A percentile compares a stretch with the other conserved stretches of the same genome.
Conservation (phyloP, 2,888 invertebrate species). For the Lithophane leautieri region DNA sequence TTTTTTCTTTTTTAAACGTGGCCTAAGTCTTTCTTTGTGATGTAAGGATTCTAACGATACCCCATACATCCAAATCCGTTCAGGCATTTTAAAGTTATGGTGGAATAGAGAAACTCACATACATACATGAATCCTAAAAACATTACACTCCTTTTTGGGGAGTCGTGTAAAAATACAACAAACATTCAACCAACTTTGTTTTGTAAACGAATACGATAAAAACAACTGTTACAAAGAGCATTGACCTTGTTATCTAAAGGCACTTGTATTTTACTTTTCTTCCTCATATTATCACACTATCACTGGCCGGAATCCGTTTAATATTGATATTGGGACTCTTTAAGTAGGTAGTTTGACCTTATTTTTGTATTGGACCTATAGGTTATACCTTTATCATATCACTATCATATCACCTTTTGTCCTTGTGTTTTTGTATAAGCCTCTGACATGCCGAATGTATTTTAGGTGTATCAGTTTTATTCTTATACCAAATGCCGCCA, state of each 20-base stretch:
- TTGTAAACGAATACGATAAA: slow-evolving; percentile 32
- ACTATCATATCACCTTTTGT: background rate
- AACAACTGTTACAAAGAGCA: slow-evolving; percentile 33
- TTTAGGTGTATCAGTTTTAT: background rate
- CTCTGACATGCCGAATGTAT: background rate
- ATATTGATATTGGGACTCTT: slow-evolving; percentile 16
- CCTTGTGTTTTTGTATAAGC: background rate
- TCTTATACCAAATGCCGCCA: background rate
- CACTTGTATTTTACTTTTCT: slow-evolving; percentile 22
- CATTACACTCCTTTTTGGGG: too few species aligned
- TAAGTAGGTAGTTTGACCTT: too few species aligned
- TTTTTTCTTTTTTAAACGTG: too few species aligned
- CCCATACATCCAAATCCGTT: too few species aligned
- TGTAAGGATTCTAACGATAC: too few species aligned
- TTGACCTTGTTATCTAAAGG: slow-evolving; percentile 59
- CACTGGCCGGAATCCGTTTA: slow-evolving; percentile 30
- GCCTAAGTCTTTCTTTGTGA: too few species aligned
- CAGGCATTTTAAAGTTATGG: too few species aligned
- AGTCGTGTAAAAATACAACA: too few species aligned
- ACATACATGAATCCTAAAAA: too few species aligned
- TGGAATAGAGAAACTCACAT: too few species aligned
- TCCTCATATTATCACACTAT: slow-evolving; percentile 39
- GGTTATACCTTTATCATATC: background rate
- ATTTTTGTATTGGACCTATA: background rate
- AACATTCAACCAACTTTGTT: slow-evolving; percentile 11